phyloP scores from a whole-genome alignment of 2,797 vertebrate species.

The Euthynnus affinis region DNA sequence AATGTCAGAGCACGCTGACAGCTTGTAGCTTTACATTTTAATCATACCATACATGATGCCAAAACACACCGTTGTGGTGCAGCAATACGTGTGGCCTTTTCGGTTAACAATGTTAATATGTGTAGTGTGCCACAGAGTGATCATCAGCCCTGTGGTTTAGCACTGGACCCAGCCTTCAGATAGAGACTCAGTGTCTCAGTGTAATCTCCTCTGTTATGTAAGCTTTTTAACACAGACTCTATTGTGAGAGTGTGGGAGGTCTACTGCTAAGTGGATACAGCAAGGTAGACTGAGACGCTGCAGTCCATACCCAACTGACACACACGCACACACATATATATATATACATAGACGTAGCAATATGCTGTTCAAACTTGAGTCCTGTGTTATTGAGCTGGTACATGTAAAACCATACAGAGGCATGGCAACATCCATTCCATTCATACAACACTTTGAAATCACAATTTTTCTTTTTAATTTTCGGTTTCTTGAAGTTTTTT shows the following conservation, averaged over 20 bases:
- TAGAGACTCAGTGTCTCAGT: constrained; percentile 1
- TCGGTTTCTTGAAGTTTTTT: too few relatives aligned
- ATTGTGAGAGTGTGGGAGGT: constrained; percentile 39
- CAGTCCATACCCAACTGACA: not conserved
- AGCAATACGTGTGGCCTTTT: not conserved
- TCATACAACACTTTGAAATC: too few relatives aligned
- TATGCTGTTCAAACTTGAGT: not conserved
- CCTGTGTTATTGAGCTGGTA: not conserved
- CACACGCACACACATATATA: not conserved
- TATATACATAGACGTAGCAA: not conserved
- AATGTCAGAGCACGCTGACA: too few relatives aligned
- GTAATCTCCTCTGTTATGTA: constrained; percentile 34
- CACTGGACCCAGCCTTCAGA: not conserved
- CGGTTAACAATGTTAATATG: not conserved
- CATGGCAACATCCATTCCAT: too few relatives aligned
- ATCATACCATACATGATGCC: not conserved
- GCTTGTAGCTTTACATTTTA: too few relatives aligned
- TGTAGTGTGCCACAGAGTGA: not conserved
- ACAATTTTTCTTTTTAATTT: too few relatives aligned
- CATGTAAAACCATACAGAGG: too few relatives aligned
- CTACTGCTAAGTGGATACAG: constrained; percentile 13
- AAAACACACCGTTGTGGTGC: not conserved
- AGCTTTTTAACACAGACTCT: constrained; percentile 33
- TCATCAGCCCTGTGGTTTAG: not conserved
- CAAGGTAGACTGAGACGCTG: constrained; percentile 16